phyloP scores from a whole-genome alignment of 1,140 invertebrate species.

The Drosophila kanapiae region DNA sequence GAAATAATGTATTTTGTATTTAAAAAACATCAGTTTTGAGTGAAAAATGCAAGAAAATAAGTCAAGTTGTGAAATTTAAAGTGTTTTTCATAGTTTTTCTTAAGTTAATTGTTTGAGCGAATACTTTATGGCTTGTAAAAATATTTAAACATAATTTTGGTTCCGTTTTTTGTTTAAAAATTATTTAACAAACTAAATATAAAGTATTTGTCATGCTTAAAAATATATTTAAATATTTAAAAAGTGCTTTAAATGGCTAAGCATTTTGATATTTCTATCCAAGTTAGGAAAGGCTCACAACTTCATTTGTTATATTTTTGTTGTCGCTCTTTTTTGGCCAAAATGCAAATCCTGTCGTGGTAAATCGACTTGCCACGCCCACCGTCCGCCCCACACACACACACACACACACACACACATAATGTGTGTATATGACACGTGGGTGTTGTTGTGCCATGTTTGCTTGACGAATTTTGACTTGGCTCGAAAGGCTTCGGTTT shows the following conservation, averaged over 20 bases:
- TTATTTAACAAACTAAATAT: too few relatives aligned
- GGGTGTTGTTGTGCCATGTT: constrained; percentile 41
- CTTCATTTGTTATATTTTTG: not conserved
- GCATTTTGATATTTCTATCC: not conserved
- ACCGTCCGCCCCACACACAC: constrained; percentile 32
- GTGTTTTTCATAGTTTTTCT: not conserved
- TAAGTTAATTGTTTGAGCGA: too few relatives aligned
- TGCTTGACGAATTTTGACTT: constrained; percentile 76
- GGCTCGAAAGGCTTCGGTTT: constrained; percentile 11
- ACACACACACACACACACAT: not conserved
- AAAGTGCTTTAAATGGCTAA: too few relatives aligned
- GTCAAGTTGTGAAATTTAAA: not conserved
- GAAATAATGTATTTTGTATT: not conserved
- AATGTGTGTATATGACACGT: constrained; percentile 19
- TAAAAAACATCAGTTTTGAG: not conserved
- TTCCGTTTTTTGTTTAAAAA: too few relatives aligned
- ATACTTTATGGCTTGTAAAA: too few relatives aligned
- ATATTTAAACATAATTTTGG: too few relatives aligned
- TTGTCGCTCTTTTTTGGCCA: not conserved
- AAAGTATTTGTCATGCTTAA: too few relatives aligned
- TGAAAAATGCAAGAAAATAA: not conserved
- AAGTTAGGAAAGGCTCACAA: not conserved
- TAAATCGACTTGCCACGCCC: constrained; percentile 61
- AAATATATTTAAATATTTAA: too few relatives aligned
- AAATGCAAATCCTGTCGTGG: constrained; percentile 67